Evolutionary conservation across 1,140 invertebrate genomes (phyloP).

Genomic region (Cydia pomonella): DNA sequence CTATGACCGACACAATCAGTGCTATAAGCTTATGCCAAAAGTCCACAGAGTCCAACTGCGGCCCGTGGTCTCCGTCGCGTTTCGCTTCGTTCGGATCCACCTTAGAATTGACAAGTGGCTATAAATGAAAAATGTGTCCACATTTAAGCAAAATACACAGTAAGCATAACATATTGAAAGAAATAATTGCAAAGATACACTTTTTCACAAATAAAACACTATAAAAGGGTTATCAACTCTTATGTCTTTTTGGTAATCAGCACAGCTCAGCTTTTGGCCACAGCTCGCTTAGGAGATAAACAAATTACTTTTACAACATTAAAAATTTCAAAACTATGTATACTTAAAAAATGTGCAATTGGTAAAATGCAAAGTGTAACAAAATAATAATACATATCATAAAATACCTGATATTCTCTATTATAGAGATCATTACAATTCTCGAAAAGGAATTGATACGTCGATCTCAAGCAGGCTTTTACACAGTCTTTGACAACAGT

Average conservation of each 20-base stretch:
- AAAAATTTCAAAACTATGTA: no score
- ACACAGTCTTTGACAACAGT: slow-evolving; percentile 99
- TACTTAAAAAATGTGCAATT: neutral
- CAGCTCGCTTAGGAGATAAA: no score
- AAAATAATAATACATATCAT: neutral
- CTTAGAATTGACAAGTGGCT: slow-evolving; percentile 58
- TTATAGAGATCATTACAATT: slow-evolving; percentile 98
- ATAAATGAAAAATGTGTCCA: slow-evolving; percentile 8
- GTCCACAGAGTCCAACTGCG: slow-evolving; percentile 94
- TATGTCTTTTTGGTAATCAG: neutral
- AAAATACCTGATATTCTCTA: slow-evolving; percentile 91
- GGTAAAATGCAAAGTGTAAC: neutral
- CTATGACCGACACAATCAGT: slow-evolving; percentile 98
- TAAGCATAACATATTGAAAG: slow-evolving; percentile 37
- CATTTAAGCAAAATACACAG: slow-evolving; percentile 32
- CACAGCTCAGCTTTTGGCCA: no score
- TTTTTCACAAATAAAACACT: neutral
- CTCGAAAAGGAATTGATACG: slow-evolving; percentile 99
- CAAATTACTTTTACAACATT: no score
- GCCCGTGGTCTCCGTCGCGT: slow-evolving; percentile 94
- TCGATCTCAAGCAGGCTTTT: slow-evolving; percentile 97
- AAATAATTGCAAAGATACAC: neutral
- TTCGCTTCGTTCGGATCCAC: slow-evolving; percentile 94
- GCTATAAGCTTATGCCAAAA: slow-evolving; percentile 99
- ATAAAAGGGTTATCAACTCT: neutral